These are phyloP conservation scores for Tipula lateralis DNA, from an alignment of 2,888 invertebrate genomes.

Conservation along the genomic window DNA sequence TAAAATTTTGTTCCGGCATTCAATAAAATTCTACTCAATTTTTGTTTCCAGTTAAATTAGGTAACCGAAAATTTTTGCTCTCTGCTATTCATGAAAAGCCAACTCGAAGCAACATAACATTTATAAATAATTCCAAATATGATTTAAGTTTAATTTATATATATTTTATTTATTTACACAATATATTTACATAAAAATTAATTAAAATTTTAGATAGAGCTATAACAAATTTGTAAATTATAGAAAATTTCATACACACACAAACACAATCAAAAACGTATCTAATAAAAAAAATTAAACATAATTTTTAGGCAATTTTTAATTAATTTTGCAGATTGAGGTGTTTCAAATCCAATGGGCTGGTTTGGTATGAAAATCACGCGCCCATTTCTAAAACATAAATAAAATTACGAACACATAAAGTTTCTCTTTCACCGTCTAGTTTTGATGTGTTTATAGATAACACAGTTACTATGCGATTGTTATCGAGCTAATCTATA, in stretches of 20 bases:
- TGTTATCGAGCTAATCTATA: neutral
- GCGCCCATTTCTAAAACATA: neutral
- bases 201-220: neutral
- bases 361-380: neutral
- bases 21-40: neutral
- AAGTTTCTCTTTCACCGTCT: neutral
- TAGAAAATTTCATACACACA: neutral
- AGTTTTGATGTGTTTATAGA: neutral
- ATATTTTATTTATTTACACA: neutral
- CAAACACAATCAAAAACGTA: neutral
- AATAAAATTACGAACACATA: neutral
- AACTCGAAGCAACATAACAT: neutral
- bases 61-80: neutral
- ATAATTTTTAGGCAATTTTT: neutral
- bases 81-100: neutral
- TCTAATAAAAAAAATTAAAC: neutral
- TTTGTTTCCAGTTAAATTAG: neutral
- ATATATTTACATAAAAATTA: neutral
- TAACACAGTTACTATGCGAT: neutral
- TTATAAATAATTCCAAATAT: neutral
- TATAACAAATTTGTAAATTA: constrained; percentile 24
- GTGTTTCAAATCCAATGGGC: neutral
- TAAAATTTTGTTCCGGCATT: neutral
- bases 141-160: neutral
- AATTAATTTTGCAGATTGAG: neutral